Percentiles rank a stretch among this genome's conserved stretches.
Conservation (phyloP, 2,113 vertebrate species). For the Chaetura pelagica region DNA sequence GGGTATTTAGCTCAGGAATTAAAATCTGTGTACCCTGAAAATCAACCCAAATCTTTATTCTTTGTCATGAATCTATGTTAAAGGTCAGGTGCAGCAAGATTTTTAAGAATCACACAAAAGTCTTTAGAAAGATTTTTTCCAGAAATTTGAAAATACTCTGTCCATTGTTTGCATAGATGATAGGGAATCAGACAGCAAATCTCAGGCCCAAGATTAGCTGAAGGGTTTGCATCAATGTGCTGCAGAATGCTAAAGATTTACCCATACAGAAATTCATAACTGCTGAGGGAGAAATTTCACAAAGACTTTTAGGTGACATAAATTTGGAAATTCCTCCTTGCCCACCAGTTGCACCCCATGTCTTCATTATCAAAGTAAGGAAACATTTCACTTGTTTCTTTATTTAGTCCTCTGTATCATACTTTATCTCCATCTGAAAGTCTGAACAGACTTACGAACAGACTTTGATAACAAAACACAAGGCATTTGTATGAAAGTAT, state of each 20-base stretch:
- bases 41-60: background rate
- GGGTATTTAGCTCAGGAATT: background rate
- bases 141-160: background rate
- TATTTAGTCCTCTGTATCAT: background rate
- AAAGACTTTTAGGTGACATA: background rate
- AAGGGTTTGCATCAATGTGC: background rate
- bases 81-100: background rate
- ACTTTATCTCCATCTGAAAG: background rate
- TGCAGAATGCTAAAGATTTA: background rate
- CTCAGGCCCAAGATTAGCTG: background rate
- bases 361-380: background rate
- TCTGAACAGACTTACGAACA: slow-evolving; percentile 38
- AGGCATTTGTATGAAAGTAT: slow-evolving; percentile 17
- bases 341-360: background rate
- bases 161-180: background rate
- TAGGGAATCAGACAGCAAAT: background rate
- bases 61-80: background rate
- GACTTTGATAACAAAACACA: slow-evolving; percentile 34
- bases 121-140: background rate
- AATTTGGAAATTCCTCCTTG: background rate
- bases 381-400: background rate
- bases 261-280: background rate
- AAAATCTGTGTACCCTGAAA: background rate
- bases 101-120: background rate
- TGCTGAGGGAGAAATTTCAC: background rate